A percentile compares a stretch with the other conserved stretches of the same genome.
Evolutionary conservation across 2,888 invertebrate species (phyloP).

Genomic region (Apodemia mormo): DNA sequence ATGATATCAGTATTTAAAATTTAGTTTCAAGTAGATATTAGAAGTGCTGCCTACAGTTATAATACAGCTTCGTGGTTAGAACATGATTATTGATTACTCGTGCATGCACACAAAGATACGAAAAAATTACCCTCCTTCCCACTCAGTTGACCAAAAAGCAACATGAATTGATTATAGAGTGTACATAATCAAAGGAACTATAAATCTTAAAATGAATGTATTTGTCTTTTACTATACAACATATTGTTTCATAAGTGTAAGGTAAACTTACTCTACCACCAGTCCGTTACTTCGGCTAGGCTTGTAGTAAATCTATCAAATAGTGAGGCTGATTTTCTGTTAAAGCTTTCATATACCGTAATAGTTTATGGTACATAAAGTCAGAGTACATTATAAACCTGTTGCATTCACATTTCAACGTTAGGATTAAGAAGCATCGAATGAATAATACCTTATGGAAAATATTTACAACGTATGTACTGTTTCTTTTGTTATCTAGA

Average conservation of each 20-base stretch:
- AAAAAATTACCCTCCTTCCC: too few species aligned
- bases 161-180: too few species aligned
- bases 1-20: too few species aligned
- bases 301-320: conserved; percentile 8
- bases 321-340: background rate
- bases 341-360: conserved; percentile 14
- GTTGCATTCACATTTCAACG: background rate
- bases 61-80: too few species aligned
- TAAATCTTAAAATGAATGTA: too few species aligned
- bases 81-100: too few species aligned
- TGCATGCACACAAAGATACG: too few species aligned
- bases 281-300: background rate
- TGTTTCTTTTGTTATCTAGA: background rate
- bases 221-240: background rate
- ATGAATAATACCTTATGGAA: background rate
- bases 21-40: too few species aligned
- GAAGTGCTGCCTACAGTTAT: too few species aligned
- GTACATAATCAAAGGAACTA: too few species aligned
- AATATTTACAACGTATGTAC: background rate
- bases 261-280: background rate
- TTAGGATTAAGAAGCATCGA: too few species aligned
- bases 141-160: too few species aligned
- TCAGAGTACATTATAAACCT: background rate
- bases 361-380: conserved; percentile 5
- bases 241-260: background rate